phyloP scores from a whole-genome alignment of 1,140 invertebrate species.

The Pseudobourletiella spinata region DNA sequence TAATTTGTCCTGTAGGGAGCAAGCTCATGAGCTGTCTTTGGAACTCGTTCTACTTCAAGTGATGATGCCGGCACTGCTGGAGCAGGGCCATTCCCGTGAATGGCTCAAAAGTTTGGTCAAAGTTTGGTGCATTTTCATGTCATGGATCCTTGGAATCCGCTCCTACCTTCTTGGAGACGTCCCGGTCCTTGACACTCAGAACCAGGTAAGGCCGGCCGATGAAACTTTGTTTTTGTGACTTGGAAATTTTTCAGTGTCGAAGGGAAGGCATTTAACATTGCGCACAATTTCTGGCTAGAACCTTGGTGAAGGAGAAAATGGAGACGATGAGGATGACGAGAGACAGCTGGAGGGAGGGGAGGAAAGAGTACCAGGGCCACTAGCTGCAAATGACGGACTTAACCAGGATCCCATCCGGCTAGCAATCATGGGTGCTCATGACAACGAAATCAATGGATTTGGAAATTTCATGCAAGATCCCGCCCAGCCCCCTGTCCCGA shows the following conservation, averaged over 20 bases:
- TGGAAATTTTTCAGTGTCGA: too few relatives aligned
- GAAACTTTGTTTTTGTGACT: too few relatives aligned
- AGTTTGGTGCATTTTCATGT: slow-evolving; percentile 78
- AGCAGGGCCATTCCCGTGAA: slow-evolving; percentile 87
- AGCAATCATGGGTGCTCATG: too few relatives aligned
- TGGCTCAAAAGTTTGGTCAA: slow-evolving; percentile 83
- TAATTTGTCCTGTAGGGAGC: slow-evolving; percentile 52
- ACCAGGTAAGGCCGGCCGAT: slow-evolving; percentile 8
- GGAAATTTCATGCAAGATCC: neutral
- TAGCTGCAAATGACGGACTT: too few relatives aligned
- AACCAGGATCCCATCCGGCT: too few relatives aligned
- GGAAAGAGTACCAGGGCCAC: slow-evolving; percentile 4
- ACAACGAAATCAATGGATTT: too few relatives aligned
- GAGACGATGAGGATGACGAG: slow-evolving; percentile 18
- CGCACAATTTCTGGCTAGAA: too few relatives aligned
- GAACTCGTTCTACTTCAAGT: slow-evolving; percentile 87
- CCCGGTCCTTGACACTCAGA: slow-evolving; percentile 31
- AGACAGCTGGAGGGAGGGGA: slow-evolving; percentile 6
- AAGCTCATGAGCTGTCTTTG: slow-evolving; percentile 71
- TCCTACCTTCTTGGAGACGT: slow-evolving; percentile 76
- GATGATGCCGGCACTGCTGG: slow-evolving; percentile 88
- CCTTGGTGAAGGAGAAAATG: slow-evolving; percentile 40
- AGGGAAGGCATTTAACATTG: too few relatives aligned
- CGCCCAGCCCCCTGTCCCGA: neutral
- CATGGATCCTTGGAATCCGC: slow-evolving; percentile 73